These are phyloP conservation scores for Lycaon pictus DNA, from an alignment of 2,113 vertebrate species.

Conservation along the genomic window DNA sequence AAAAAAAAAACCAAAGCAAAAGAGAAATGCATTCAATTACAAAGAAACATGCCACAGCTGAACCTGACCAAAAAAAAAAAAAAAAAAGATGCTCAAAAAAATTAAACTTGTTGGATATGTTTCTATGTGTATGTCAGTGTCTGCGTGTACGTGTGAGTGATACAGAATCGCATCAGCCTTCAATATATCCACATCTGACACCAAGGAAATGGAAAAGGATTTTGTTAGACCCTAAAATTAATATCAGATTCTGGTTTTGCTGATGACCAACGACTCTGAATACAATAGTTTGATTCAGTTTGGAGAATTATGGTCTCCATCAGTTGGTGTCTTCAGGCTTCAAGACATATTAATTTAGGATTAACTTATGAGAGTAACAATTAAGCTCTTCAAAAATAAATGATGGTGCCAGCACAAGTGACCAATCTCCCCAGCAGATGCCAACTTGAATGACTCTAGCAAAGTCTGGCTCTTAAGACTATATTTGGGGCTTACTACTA, in stretches of 20 bases:
- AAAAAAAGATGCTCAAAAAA: neutral
- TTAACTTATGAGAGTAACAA: neutral
- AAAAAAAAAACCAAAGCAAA: neutral
- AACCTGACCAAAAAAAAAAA: neutral
- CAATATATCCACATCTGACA: neutral
- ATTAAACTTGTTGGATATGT: neutral
- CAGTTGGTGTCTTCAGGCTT: neutral
- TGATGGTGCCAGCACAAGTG: neutral
- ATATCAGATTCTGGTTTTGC: neutral
- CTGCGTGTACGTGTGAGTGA: neutral
- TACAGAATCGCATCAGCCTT: neutral
- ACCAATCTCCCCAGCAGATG: neutral
- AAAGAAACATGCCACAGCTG: neutral
- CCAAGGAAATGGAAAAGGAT: neutral
- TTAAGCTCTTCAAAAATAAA: neutral
- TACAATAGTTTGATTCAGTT: neutral
- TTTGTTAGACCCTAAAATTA: conserved; percentile 34
- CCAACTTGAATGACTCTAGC: neutral
- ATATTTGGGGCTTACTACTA: neutral
- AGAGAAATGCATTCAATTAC: conserved; percentile 36
- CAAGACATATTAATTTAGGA: neutral
- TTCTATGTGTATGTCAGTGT: neutral
- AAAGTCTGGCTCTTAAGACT: neutral
- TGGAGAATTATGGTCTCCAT: neutral
- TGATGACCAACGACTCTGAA: neutral